Conservation (phyloP, 2,113 vertebrate species). For the Fulica atra region DNA sequence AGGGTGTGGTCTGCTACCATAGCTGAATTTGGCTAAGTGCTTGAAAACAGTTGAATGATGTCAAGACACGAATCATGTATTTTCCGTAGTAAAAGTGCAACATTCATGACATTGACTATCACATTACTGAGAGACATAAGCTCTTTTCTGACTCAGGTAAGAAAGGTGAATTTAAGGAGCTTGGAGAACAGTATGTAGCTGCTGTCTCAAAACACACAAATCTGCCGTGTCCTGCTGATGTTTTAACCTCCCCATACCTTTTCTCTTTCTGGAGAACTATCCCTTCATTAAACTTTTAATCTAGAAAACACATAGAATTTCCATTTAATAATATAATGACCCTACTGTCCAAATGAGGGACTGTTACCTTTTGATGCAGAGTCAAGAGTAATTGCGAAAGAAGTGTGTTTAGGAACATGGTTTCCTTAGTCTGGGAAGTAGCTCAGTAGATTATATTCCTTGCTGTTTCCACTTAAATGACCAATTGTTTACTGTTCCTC, state of each 20-base stretch:
- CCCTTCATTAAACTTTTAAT: not conserved
- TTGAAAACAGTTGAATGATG: not conserved
- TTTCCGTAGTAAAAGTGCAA: not conserved
- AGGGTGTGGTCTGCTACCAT: fast-evolving
- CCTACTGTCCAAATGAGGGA: not conserved
- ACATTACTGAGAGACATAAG: not conserved
- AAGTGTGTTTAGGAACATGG: not conserved
- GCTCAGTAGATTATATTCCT: not conserved
- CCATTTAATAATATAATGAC: not conserved
- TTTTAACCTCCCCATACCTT: not conserved
- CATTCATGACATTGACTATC: not conserved
- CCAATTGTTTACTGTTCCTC: not conserved
- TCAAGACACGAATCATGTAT: not conserved
- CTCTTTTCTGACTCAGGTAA: not conserved
- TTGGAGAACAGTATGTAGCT: not conserved
- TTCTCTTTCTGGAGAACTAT: not conserved
- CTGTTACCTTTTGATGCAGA: not conserved
- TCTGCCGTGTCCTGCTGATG: not conserved
- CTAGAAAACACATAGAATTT: not conserved
- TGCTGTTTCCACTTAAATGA: not conserved
- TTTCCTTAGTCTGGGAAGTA: not conserved
- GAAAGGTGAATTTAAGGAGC: not conserved
- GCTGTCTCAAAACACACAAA: not conserved
- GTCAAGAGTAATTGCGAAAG: not conserved
- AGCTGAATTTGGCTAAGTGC: not conserved